A percentile compares a stretch with the other conserved stretches of the same genome.
Evolutionary conservation across 2,888 invertebrate genomes (phyloP).

Genomic region (Smittia sp.): DNA sequence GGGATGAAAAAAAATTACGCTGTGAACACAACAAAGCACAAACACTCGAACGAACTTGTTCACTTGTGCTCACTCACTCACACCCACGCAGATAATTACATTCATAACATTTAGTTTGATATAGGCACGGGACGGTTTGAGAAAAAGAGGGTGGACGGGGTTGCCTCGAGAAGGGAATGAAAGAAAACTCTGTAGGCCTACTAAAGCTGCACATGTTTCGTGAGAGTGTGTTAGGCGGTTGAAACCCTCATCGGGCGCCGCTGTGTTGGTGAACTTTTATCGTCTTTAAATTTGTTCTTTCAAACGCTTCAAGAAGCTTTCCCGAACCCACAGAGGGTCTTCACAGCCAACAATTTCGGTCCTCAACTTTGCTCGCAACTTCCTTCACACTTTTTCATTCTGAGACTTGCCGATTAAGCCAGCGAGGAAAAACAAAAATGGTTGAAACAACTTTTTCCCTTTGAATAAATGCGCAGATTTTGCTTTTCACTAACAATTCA

Average conservation of each 20-base stretch:
- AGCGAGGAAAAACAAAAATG: conserved; percentile 13
- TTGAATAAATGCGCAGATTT: conserved; percentile 23
- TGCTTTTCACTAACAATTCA: neutral
- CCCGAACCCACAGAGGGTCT: neutral
- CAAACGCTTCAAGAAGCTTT: neutral
- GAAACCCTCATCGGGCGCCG: neutral
- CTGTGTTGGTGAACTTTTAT: neutral
- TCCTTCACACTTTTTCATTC: neutral
- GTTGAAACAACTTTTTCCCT: neutral
- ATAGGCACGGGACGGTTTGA: conserved; percentile 1
- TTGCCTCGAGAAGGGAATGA: conserved; percentile 9
- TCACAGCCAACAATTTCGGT: neutral
- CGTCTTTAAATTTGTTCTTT: neutral
- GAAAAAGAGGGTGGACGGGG: conserved; percentile 4
- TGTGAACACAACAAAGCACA: neutral
- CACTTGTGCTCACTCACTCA: conserved; percentile 1
- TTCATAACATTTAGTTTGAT: conserved; percentile 1
- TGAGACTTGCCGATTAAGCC: no score
- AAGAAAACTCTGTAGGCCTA: conserved; percentile 3
- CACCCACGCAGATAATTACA: neutral
- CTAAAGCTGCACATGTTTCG: neutral
- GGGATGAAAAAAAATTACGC: conserved; percentile 9
- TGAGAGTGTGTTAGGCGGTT: neutral
- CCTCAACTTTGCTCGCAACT: neutral
- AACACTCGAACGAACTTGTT: neutral